Conservation (phyloP, 2,888 invertebrate genomes). For the Strigamia crassipes region DNA sequence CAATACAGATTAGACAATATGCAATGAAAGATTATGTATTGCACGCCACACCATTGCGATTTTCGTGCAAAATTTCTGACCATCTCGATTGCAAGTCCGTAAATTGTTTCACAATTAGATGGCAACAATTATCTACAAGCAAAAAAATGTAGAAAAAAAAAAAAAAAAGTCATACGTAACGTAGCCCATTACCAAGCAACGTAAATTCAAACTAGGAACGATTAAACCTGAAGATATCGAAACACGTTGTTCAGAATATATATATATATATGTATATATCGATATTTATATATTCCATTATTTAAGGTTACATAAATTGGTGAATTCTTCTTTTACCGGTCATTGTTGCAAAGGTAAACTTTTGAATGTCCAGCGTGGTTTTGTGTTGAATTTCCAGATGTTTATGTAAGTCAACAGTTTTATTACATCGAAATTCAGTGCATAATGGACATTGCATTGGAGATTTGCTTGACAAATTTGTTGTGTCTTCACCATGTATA, state of each 20-base stretch:
- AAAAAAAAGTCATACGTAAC: not conserved
- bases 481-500: not conserved
- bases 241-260: not conserved
- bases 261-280: not conserved
- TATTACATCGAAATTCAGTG: conserved; percentile 16
- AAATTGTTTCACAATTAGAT: too few species aligned
- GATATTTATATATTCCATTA: not conserved
- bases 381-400: not conserved
- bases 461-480: conserved; percentile 7
- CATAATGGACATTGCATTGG: not conserved
- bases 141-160: too few species aligned
- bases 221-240: not conserved
- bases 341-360: not conserved
- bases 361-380: conserved; percentile 16
- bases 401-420: conserved; percentile 2
- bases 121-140: too few species aligned
- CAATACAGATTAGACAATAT: not conserved
- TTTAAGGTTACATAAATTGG: not conserved
- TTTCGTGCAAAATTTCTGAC: not conserved
- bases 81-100: not conserved
- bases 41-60: not conserved
- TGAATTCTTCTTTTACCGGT: not conserved
- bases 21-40: not conserved
- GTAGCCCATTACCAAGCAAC: conserved; percentile 1
- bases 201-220: not conserved